Evolutionary conservation across 1,140 invertebrate genomes (phyloP).

Genomic region (Saccostrea cuccullata): DNA sequence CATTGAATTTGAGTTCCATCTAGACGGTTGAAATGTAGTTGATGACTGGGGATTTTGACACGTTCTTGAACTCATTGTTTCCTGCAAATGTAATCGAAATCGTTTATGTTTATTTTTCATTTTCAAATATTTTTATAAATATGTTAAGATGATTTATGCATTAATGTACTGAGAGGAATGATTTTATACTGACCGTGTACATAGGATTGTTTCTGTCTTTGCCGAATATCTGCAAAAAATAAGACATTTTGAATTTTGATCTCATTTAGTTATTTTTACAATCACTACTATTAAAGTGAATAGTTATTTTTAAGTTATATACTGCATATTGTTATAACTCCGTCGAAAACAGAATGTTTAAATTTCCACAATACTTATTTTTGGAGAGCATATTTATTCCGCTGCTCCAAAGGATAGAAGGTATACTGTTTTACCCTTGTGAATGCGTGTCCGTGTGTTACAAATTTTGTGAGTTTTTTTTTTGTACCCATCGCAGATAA

Average conservation of each 20-base stretch:
- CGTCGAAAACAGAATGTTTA: too few relatives aligned
- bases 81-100: not conserved
- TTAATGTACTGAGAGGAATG: not conserved
- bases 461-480: too few relatives aligned
- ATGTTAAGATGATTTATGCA: not conserved
- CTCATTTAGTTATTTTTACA: too few relatives aligned
- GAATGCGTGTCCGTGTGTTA: too few relatives aligned
- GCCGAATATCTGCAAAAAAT: not conserved
- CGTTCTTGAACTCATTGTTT: not conserved
- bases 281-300: too few relatives aligned
- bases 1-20: not conserved
- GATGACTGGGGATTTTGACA: conserved; percentile 18
- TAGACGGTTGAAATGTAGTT: not conserved
- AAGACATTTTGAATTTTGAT: not conserved
- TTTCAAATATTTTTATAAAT: not conserved
- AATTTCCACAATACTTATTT: too few relatives aligned
- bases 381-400: too few relatives aligned
- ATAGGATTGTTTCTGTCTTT: not conserved
- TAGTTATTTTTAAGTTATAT: too few relatives aligned
- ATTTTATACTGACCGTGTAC: not conserved
- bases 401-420: too few relatives aligned
- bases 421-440: too few relatives aligned
- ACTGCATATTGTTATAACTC: too few relatives aligned
- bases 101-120: not conserved
- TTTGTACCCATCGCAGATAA: too few relatives aligned